phyloP scores from a whole-genome alignment of 2,113 vertebrate genomes.

The Nesoenas mayeri region DNA sequence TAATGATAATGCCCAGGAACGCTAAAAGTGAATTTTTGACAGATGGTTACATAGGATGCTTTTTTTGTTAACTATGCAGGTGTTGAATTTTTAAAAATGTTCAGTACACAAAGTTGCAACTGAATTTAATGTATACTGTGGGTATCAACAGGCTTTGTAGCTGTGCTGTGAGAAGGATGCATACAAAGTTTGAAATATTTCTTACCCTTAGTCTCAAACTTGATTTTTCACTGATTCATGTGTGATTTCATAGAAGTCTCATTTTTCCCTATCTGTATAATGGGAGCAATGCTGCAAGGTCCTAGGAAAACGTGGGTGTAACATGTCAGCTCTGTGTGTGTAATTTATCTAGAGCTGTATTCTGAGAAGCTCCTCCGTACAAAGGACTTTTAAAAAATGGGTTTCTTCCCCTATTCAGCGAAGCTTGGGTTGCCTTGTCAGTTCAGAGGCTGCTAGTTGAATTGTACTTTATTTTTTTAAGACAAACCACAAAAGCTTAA shows the following conservation, averaged over 20 bases:
- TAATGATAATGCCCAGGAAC: slow-evolving; percentile 53
- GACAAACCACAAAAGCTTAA: background rate
- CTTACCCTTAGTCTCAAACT: background rate
- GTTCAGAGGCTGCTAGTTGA: background rate
- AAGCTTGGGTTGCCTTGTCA: background rate
- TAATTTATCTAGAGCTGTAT: background rate
- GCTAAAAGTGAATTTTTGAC: slow-evolving; percentile 22
- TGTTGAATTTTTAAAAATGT: slow-evolving; percentile 49
- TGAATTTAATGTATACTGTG: background rate
- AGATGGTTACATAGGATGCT: slow-evolving; percentile 32
- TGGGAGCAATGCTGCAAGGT: background rate
- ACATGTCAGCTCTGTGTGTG: background rate
- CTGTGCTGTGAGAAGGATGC: background rate
- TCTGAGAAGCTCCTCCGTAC: background rate
- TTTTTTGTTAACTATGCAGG: slow-evolving; percentile 2
- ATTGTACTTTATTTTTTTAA: background rate
- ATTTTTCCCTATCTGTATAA: background rate
- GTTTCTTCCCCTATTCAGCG: background rate
- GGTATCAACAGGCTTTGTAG: background rate
- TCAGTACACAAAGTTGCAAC: background rate
- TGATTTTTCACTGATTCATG: background rate
- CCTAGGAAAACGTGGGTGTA: background rate
- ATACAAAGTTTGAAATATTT: background rate
- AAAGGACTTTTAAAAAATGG: background rate
- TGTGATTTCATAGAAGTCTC: background rate